Evolutionary conservation across 2,888 invertebrate species (phyloP).

Genomic region (Panzeria rudis): DNA sequence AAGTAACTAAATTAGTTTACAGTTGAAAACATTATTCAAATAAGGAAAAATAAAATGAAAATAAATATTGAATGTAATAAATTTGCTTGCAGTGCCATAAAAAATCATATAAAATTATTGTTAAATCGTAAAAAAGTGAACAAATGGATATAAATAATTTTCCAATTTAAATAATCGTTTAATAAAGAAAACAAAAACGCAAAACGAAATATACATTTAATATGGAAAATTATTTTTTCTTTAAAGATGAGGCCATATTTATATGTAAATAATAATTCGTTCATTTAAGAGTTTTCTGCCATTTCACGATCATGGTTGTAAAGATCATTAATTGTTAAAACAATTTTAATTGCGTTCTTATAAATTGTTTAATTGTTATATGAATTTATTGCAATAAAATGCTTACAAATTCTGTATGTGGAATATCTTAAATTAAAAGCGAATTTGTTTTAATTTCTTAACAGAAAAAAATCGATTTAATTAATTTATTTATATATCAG

Average conservation of each 20-base stretch:
- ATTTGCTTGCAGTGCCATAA: background rate
- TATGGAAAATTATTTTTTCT: background rate
- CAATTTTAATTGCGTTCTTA: conserved; percentile 44
- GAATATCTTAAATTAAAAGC: conserved; percentile 18
- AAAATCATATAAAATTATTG: conserved; percentile 7
- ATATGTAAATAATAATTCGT: conserved; percentile 23
- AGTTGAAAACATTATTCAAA: conserved; percentile 19
- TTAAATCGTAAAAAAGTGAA: conserved; percentile 8
- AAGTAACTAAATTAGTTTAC: conserved; percentile 33
- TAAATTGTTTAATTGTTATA: conserved; percentile 4
- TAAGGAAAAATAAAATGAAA: conserved; percentile 4
- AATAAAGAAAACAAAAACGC: background rate
- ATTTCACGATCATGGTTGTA: conserved; percentile 9
- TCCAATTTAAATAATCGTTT: background rate
- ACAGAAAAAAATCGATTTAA: conserved; percentile 22
- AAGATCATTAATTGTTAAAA: conserved; percentile 34
- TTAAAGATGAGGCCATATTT: background rate
- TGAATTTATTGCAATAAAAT: conserved; percentile 17
- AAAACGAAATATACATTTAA: background rate
- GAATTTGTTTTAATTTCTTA: background rate
- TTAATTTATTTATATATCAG: conserved; percentile 30
- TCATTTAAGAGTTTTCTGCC: conserved; percentile 18
- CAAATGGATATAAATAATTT: conserved; percentile 7
- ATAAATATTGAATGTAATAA: conserved; percentile 27
- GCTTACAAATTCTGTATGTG: conserved; percentile 19